phyloP scores from a whole-genome alignment of 2,113 vertebrate species.

The Thomomys bottae region DNA sequence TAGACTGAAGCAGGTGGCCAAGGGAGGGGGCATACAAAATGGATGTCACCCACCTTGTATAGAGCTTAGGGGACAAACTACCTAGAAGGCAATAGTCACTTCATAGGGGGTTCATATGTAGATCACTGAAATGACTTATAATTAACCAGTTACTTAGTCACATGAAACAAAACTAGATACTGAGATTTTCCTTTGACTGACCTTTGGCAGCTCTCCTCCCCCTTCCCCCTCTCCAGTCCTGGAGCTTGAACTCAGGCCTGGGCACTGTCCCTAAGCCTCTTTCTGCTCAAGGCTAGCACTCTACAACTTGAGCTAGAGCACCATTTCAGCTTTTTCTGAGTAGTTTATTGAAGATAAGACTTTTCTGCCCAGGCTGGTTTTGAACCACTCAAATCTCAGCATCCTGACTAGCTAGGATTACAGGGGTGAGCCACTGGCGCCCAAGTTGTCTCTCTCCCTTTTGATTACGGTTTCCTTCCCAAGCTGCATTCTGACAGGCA shows the following conservation, averaged over 20 bases:
- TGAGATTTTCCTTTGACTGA: slow-evolving; percentile 53
- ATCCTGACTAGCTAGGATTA: too few relatives aligned
- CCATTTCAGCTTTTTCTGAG: too few relatives aligned
- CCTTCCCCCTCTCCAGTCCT: not conserved
- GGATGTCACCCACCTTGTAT: not conserved
- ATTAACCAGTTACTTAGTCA: slow-evolving; percentile 71
- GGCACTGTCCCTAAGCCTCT: too few relatives aligned
- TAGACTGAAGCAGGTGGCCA: not conserved
- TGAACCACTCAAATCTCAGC: too few relatives aligned
- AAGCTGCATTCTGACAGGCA: not conserved
- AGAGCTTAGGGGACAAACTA: not conserved
- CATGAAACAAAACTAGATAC: slow-evolving; percentile 66
- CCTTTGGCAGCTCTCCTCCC: not conserved
- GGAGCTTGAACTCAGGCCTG: too few relatives aligned
- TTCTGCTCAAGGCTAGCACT: too few relatives aligned
- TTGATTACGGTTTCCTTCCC: not conserved
- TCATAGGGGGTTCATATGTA: not conserved
- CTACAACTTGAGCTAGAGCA: too few relatives aligned
- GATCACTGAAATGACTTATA: slow-evolving; percentile 63
- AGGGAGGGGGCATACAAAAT: not conserved
- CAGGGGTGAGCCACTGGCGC: too few relatives aligned
- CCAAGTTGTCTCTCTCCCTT: not conserved
- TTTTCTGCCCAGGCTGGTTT: too few relatives aligned
- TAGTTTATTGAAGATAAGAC: too few relatives aligned
- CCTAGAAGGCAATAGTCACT: slow-evolving; percentile 32